Percentiles rank a stretch among this genome's conserved stretches.
phyloP scores from a whole-genome alignment of 2,797 vertebrate genomes.

The Lutjanus argentimaculatus region DNA sequence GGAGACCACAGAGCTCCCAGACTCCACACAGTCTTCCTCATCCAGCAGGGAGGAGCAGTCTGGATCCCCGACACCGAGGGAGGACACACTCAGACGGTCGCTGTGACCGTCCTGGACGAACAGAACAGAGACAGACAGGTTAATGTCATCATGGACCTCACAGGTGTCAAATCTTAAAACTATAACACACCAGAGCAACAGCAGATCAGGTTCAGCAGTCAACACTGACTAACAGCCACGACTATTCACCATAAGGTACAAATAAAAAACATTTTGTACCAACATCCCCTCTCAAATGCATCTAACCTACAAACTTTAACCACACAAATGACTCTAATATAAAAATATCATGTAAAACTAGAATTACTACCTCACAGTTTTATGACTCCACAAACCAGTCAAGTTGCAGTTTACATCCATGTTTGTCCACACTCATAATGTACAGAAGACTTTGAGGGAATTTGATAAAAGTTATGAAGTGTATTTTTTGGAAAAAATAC shows the following conservation, averaged over 20 bases:
- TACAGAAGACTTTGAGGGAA: too few species aligned
- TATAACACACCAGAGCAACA: not conserved
- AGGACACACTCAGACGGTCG: constrained; percentile 90
- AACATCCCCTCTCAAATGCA: too few species aligned
- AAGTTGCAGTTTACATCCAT: too few species aligned
- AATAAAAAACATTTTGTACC: not conserved
- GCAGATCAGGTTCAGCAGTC: not conserved
- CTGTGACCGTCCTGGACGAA: constrained; percentile 89
- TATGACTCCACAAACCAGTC: too few species aligned
- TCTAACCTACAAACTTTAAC: too few species aligned
- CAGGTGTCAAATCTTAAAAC: not conserved
- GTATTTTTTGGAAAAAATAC: too few species aligned
- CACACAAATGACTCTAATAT: too few species aligned
- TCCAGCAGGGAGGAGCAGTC: constrained; percentile 90
- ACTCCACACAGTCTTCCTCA: constrained; percentile 85
- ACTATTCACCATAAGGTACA: not conserved
- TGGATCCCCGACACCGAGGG: constrained; percentile 88
- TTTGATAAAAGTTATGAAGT: too few species aligned
- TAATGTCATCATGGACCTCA: not conserved
- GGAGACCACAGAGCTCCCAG: constrained; percentile 81
- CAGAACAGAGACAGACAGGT: not conserved
- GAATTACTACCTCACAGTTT: too few species aligned
- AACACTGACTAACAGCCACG: not conserved
- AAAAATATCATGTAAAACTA: too few species aligned
- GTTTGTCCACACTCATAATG: too few species aligned